Evolutionary conservation across 2,888 invertebrate genomes (phyloP), one percentile per base, ranked within the genome.

Genomic region (Myopa testacea): DNA sequence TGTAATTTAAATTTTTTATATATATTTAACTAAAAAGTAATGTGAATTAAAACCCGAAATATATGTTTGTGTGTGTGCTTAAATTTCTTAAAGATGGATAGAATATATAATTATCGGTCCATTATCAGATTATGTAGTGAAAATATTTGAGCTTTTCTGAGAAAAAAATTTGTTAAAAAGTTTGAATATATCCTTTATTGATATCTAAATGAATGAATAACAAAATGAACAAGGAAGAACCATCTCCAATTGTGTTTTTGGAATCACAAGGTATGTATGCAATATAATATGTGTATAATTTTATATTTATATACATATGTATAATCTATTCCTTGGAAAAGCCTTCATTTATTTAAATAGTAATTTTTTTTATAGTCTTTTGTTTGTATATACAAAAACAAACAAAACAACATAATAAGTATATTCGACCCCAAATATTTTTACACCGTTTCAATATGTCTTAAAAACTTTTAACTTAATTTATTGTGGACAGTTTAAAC

Each of bases 211-310:
- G 10, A 45, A 8, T 45, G 45, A 45, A 45, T 45, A 8, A 45
- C 75, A 68, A 75, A 26, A 86, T 87, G 87, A 86, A 86, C 79
- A 86, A 87, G 78, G 86, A 86, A 69, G 86, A 86, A 63, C 80
- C 77, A 69, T 77, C 82, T 69, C 72, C 82, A 63, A 83, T 85
- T 77, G 76, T 82, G 45, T 86, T 85, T 62, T 84, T 87, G 34
- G 78, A 82, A 60, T 82, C 86, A 5, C 87, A 87, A 87, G 86
- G 86, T 86, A 84, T 34, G 40, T 58, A 37, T 8, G 7, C 10
- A 26, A 70, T n/a, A 34, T 52, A 50, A 14, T 69, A 19, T 4
- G 26, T 63, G 8, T 26, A 63, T 4, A n/a, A 34, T 10, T 19
- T n/a, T 5, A 63, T 14, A 63, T 8, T 26, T 63, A 34, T 5